Evolutionary conservation across 2,113 vertebrate species (phyloP), one percentile per base, ranked within the genome.

Genomic region (Chrysemys picta): DNA sequence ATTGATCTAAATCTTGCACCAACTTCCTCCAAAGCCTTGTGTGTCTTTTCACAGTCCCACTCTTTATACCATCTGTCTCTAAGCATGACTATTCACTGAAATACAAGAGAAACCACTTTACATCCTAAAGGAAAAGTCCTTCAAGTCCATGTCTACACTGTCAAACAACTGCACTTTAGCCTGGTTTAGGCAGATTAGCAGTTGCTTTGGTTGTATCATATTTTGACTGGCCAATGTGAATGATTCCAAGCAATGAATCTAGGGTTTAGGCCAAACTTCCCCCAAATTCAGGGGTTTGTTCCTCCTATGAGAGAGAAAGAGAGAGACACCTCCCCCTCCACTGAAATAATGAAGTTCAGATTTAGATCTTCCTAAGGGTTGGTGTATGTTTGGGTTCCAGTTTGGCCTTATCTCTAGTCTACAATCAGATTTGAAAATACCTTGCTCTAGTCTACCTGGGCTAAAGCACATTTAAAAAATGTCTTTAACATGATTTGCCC

Each of bases 281-380:
- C 42, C 38, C 35, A 90, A 81, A 89, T 16, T 10, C 85, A 82
- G 54, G 7, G 65, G 31, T 17, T 25, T 89, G 88, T 52, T 79
- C 52, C 87, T 1, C 5, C 47, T 24, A 53, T 53, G 29, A 10
- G 35, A 88, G 45, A 85, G 59, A 82, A 3, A 62, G 11, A 69
- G 35, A 59, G 27, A 62, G 27, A 29, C 5, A 29, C 11, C 25
- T 13, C 29, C 27, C 52, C 52, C 52, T 21, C 52, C 19, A 53
- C 65, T 4, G 35, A 69, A 38, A 72, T n/a, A 38, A n/a, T 21
- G n/a, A 72, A 22, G n/a, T 6, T 2, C n/a, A 52, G 22, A 89
- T 31, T 12, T 31, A 35, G 69, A 91, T 85, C 89, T 94, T 85
- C 72, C 49, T 62, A 47, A 69, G 62, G 82, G 56, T 82, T 88